Percentiles rank a stretch among this genome's conserved stretches.
Conservation (phyloP, 2,113 vertebrate species). For the Cololabis saira region DNA sequence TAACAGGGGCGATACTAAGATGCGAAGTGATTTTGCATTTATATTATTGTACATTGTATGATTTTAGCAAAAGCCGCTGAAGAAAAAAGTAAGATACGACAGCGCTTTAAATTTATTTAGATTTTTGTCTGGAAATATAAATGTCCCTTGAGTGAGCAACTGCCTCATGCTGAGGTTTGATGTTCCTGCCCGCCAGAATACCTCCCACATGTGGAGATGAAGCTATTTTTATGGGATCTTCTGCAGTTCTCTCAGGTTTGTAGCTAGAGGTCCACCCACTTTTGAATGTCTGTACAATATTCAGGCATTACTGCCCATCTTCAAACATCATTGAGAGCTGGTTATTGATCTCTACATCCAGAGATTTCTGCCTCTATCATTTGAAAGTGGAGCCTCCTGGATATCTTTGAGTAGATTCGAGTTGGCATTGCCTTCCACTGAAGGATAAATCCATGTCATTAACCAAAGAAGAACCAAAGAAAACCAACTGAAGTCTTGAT, state of each 20-base stretch:
- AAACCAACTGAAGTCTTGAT: no score
- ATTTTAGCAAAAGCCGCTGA: neutral
- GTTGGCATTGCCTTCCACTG: neutral
- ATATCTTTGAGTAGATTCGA: conserved; percentile 12
- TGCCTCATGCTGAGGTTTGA: conserved; percentile 6
- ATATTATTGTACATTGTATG: neutral
- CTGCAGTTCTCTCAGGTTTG: conserved; percentile 3
- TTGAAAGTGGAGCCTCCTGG: neutral
- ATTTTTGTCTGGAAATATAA: conserved; percentile 13
- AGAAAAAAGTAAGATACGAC: conserved; percentile 1
- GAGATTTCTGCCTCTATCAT: conserved; percentile 21
- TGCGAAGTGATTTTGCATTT: no score
- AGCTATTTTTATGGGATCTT: conserved; percentile 12
- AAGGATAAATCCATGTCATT: no score
- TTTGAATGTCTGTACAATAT: conserved; percentile 47
- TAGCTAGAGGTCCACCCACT: conserved; percentile 24
- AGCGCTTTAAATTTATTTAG: conserved; percentile 10
- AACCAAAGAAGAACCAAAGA: no score
- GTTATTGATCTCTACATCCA: conserved; percentile 34
- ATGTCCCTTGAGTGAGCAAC: conserved; percentile 12
- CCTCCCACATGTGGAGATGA: conserved; percentile 6
- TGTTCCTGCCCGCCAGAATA: conserved; percentile 6
- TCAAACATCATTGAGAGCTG: neutral
- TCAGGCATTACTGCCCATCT: conserved; percentile 17
- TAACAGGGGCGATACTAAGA: no score